Evolutionary conservation across 37 sponge, comb jelly and placozoan species (phyloP).

Genomic region (Aphrocallistes beatrix): DNA sequence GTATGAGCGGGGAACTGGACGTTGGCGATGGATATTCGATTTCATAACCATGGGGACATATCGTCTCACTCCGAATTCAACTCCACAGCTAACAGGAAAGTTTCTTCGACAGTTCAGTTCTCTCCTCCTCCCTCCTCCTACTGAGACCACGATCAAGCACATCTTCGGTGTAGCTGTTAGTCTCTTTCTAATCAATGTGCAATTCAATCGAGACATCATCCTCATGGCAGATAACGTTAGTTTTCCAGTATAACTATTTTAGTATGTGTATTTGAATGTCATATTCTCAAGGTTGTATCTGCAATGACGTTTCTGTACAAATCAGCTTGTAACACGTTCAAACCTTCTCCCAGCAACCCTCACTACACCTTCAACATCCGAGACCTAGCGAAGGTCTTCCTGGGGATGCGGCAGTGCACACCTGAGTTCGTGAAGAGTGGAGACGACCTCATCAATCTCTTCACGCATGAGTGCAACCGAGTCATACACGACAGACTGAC

Average conservation of each 20-base stretch:
- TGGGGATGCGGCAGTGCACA: constrained; percentile 28
- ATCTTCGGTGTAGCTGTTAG: not conserved
- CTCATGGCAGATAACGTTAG: not conserved
- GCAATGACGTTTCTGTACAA: constrained; percentile 22
- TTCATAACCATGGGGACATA: not conserved
- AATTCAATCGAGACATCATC: constrained; percentile 4
- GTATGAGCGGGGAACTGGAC: constrained; percentile 54
- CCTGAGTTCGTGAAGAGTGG: constrained; percentile 5
- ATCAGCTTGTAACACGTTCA: constrained; percentile 10
- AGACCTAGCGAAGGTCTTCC: constrained; percentile 38
- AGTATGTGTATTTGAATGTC: not conserved
- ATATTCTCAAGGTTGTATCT: constrained; percentile 21
- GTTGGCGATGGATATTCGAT: constrained; percentile 19
- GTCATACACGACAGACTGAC: constrained; percentile 44
- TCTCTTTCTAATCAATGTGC: not conserved
- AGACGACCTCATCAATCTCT: constrained; percentile 27
- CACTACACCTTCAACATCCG: constrained; percentile 50
- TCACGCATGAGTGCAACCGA: constrained; percentile 38
- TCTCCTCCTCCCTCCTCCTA: not conserved
- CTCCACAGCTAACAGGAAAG: not conserved
- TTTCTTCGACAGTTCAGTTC: not conserved
- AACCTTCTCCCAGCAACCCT: constrained; percentile 35
- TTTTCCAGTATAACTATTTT: not conserved
- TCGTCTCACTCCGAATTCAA: not conserved
- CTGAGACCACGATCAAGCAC: not conserved